Base-by-base conservation (phyloP, 2,797 vertebrate species). In the Poecile montanus region DNA sequence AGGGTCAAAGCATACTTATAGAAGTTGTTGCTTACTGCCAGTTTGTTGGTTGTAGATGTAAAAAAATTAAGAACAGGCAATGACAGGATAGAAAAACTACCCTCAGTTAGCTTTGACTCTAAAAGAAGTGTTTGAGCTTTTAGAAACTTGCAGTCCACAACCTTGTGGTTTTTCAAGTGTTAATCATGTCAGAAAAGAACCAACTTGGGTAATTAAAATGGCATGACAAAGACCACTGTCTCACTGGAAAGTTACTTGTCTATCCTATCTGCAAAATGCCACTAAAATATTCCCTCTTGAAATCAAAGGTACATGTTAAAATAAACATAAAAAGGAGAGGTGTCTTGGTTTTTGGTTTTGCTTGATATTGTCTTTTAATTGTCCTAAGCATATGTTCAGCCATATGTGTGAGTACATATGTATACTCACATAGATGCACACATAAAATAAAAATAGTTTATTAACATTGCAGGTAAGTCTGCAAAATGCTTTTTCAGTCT, bases 381-480 rank as follows among this genome's bases (percentile, higher is more conserved):
- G 93, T 88, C 73, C 66, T 62, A 88, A 89, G 42, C 93, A 91
- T 93, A 96, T 88, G 79, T 88, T 95, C 53, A 82, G 77, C 83
- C 85, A 67, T 91, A 94, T 93, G 94, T 65, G 53, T 76, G 81
- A 47, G 47, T 74, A 62, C 87, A 56, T 65, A 71, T 61, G 54
- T 82, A 44, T 58, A 53, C 65, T 93, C 63, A 85, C 12, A 71
- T 66, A 87, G 45, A 74, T 51, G 57, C 22, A 74, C 50, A 79
- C 58, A 78, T 72, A 78, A 94, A 92, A 60, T 62, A 82, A 71
- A 88, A 76, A 58, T 40, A 73, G 51, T 54, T 88, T 65, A 75
- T 86, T 58, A 94, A 70, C 45, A 74, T 54, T 67, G 45, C 80
- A 94, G 76, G 72, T 92, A 88, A 82, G 32, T 70, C 71, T 91